Base-by-base conservation (phyloP, 2,113 vertebrate genomes). In the Dinomys branickii region DNA sequence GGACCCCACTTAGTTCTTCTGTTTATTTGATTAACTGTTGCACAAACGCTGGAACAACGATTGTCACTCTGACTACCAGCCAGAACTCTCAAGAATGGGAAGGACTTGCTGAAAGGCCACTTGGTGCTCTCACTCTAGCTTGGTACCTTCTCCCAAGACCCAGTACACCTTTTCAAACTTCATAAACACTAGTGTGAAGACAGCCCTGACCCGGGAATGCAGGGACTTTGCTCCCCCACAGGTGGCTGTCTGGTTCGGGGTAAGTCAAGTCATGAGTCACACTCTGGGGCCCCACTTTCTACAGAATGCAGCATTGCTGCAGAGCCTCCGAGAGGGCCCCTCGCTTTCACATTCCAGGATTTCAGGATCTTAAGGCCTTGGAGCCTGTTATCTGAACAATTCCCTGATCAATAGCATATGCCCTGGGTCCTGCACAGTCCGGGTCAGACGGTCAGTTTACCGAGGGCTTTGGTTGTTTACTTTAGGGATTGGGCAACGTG, bases 401-500 rank as follows among this genome's bases (percentile, higher is more conserved):
- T 95, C 95, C 78, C 95, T 84, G 92, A 83, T 94, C 24, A 47
- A 71, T 85, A 96, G 84, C 94, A 91, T 65, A 96, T 81, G 92
- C 69, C 35, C 59, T 67, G 41, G 14, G 73, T 24, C 78, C 78
- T 14, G 20, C 6, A 92, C 24, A 52, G 85, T 84, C 85, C 54
- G 96, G 87, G 58, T 82, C 86, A 95, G 94, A 98, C 84, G 95
- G 95, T 54, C 97, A 87, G 54, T 91, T 26, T 86, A 92, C 90
- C 12, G 35, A 92, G 81, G 69, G 89, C 84, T 97, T 81, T 85
- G 92, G 85, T 85, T 96, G 97, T 98, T 98, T 98, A 96, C 97
- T 97, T 59, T 22, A 96, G 63, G 92, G 98, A 98, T 98, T 97
- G 97, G 98, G 96, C 96, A 98, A 97, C 0, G 4, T 96, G 94